Conservation (phyloP, 2,888 invertebrate genomes). For the Diadegma fenestrale region DNA sequence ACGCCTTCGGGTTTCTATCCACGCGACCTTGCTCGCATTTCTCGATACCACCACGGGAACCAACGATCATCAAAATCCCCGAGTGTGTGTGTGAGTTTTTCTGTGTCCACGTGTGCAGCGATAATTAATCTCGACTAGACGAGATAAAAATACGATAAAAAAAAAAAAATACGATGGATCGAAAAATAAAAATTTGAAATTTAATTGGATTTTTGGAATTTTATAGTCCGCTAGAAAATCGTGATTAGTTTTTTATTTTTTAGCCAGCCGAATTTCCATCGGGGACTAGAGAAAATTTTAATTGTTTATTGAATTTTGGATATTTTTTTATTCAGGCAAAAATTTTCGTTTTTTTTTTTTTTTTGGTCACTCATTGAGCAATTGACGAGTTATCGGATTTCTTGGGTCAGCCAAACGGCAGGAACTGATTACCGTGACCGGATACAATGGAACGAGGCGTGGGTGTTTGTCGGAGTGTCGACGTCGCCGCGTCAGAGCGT, state of each 20-base stretch:
- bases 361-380: neutral
- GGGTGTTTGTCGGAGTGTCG: constrained; percentile 29
- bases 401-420: constrained; percentile 11
- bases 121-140: constrained; percentile 17
- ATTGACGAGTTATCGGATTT: constrained; percentile 28
- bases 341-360: neutral
- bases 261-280: no score
- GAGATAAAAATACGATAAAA: neutral
- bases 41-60: constrained; percentile 37
- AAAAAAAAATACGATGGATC: neutral
- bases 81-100: neutral
- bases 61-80: neutral
- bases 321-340: no score
- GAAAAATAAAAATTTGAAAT: neutral
- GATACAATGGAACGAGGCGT: constrained; percentile 34
- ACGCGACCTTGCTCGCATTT: constrained; percentile 68
- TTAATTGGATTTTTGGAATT: neutral
- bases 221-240: no score
- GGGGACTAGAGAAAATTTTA: no score
- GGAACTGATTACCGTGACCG: constrained; percentile 40
- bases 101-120: neutral
- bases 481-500: constrained; percentile 30
- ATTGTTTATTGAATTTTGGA: no score
- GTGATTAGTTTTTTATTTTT: no score
- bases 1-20: constrained; percentile 59